Percentiles rank a stretch among this genome's conserved stretches.
Evolutionary conservation across 2,113 vertebrate genomes (phyloP).

Genomic region (Microtus montanus): DNA sequence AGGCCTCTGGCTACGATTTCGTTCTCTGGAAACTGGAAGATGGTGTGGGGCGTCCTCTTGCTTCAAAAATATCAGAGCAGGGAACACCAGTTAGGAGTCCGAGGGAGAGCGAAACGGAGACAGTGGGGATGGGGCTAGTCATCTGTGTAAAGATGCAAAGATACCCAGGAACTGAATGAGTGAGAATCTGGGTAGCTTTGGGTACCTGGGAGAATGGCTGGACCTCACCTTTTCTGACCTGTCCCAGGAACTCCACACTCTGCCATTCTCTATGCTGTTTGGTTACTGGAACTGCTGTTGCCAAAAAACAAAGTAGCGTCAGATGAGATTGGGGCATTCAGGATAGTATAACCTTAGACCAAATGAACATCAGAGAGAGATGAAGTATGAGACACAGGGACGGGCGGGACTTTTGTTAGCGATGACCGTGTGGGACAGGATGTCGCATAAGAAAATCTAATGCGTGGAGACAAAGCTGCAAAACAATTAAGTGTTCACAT

Average conservation of each 20-base stretch:
- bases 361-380: background rate
- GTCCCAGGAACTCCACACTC: background rate
- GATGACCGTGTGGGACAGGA: background rate
- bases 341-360: background rate
- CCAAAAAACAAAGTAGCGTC: background rate
- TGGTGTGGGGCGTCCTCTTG: background rate
- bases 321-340: background rate
- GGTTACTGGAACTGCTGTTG: conserved; percentile 8
- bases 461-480: background rate
- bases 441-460: background rate
- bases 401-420: background rate
- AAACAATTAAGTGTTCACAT: background rate
- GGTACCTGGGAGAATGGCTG: background rate
- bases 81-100: background rate
- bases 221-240: background rate
- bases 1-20: background rate
- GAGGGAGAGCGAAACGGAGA: background rate
- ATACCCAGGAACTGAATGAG: background rate
- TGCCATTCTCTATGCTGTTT: background rate
- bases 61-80: background rate
- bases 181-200: background rate
- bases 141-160: background rate
- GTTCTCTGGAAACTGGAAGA: background rate
- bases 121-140: background rate
- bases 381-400: background rate